phyloP scores from a whole-genome alignment of 1,140 invertebrate species.

The Drosophila repleta region DNA sequence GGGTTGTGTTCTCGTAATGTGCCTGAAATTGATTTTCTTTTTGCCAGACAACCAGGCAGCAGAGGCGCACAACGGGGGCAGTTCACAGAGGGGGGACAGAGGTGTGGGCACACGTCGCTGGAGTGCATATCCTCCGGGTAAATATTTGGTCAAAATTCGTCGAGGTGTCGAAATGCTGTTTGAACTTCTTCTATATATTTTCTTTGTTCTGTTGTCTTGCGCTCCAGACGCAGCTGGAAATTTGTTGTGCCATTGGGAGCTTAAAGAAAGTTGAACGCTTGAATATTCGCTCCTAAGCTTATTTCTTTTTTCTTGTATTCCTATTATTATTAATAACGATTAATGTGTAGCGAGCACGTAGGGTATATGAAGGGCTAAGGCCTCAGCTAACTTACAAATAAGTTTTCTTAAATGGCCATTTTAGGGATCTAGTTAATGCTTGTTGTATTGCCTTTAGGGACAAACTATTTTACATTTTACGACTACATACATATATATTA shows the following conservation, averaged over 20 bases:
- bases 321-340: too few relatives aligned
- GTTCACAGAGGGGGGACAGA: background rate
- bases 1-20: slow-evolving; percentile 64
- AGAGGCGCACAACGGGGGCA: background rate
- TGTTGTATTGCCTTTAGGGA: too few relatives aligned
- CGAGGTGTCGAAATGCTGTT: slow-evolving; percentile 41
- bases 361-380: too few relatives aligned
- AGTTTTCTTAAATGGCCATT: too few relatives aligned
- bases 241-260: background rate
- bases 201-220: background rate
- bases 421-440: too few relatives aligned
- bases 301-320: too few relatives aligned
- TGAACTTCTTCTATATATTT: slow-evolving; percentile 19
- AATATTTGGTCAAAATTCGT: slow-evolving; percentile 72
- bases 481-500: too few relatives aligned
- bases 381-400: too few relatives aligned
- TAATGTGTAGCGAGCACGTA: too few relatives aligned
- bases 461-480: too few relatives aligned
- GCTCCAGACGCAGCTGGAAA: slow-evolving; percentile 2
- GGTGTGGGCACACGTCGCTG: slow-evolving; percentile 12
- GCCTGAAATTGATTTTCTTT: slow-evolving; percentile 76
- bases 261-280: background rate
- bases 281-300: too few relatives aligned
- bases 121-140: slow-evolving; percentile 40
- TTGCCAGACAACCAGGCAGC: slow-evolving; percentile 41